Base-by-base conservation (phyloP, 1,140 invertebrate genomes). In the Palaemon carinicauda region DNA sequence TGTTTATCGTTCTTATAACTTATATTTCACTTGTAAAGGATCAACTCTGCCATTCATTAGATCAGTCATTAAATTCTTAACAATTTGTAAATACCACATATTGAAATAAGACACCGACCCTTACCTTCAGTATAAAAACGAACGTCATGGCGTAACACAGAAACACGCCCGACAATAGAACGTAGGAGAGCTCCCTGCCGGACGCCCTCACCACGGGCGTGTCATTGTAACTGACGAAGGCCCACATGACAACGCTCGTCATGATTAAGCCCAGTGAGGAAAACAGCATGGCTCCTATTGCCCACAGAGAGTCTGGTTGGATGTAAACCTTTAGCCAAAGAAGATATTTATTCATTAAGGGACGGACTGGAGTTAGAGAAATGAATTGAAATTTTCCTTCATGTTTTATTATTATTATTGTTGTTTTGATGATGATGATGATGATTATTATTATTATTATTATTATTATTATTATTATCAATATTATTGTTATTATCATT, bases 201-300 rank as follows among this genome's bases (percentile, higher is more conserved):
- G 96, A 96, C 0, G 97, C 97, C 87, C 96, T 94, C 51, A 98
- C 97, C 33, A 98, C 95, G 0, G 97, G 96, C 1, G 96, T 97
- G 88, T 96, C 94, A 90, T 96, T 95, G 91, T 96, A 94, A 77
- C 93, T 94, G n/a, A 95, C 89, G 92, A 96, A 96, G 78, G 96
- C 94, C 7, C 92, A 92, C 12, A 92, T 91, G 19, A 93, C 91
- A 24, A 90, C 90, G 19, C 87, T 41, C 9, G 92, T 92, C 2
- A 92, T 51, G 7, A 91, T 53, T 89, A 92, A 90, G 9, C 93
- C 93, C 1, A 92, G 85, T 0, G 91, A 90, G 10, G 92, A 91
- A 89, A 94, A 92, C 0, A 91, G 82, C 91, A 94, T 97, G 1
- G 97, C 97, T 0, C 96, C 96, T 78, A 98, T 97, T 0, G 97